phyloP scores from a whole-genome alignment of 2,888 invertebrate genomes.

The Papilio gigon region DNA sequence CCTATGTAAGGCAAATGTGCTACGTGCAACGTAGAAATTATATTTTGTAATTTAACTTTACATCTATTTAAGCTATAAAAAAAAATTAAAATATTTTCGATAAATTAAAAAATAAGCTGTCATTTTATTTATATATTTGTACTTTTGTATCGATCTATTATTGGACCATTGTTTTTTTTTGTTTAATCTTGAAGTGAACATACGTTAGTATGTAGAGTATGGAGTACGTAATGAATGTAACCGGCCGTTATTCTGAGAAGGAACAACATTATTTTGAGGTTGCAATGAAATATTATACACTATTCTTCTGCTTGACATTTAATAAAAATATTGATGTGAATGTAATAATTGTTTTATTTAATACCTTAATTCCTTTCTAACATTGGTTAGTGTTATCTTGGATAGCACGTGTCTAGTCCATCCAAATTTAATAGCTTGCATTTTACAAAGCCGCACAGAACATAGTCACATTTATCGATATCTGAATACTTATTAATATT shows the following conservation, averaged over 20 bases:
- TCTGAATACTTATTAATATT: no score
- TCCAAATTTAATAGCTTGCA: no score
- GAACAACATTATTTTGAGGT: constrained; percentile 46
- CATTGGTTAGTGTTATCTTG: background rate
- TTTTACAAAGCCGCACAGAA: no score
- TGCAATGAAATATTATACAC: constrained; percentile 50
- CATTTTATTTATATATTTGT: constrained; percentile 21
- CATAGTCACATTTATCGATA: no score
- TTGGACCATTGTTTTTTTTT: constrained; percentile 6
- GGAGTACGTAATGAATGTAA: constrained; percentile 32
- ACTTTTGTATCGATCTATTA: constrained; percentile 16
- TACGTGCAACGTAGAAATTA: constrained; percentile 30
- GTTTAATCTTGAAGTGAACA: constrained; percentile 37
- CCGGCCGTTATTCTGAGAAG: constrained; percentile 15
- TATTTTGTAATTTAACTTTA: constrained; percentile 35
- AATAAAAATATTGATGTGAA: constrained; percentile 52
- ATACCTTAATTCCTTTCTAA: constrained; percentile 1
- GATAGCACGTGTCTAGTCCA: no score
- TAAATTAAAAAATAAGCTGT: constrained; percentile 17
- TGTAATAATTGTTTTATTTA: constrained; percentile 50
- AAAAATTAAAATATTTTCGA: constrained; percentile 26
- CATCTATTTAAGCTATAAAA: background rate
- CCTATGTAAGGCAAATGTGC: constrained; percentile 11
- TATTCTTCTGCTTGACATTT: constrained; percentile 52
- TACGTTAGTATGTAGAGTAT: constrained; percentile 30